Evolutionary conservation across 1,140 invertebrate species (phyloP), one percentile per base, ranked within the genome.

Genomic region (Ostrea denselamellosa): DNA sequence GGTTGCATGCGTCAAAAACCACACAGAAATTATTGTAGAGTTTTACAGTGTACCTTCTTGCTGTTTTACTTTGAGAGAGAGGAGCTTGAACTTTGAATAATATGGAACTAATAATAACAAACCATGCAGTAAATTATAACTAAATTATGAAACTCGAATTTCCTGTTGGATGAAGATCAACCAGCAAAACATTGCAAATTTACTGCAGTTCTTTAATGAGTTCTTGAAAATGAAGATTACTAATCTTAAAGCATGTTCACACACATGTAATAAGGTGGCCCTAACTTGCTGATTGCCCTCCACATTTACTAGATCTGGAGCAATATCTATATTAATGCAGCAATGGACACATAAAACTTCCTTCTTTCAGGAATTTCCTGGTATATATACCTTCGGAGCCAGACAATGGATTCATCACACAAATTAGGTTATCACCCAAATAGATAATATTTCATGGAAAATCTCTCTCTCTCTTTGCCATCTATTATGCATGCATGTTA

Each of bases 331-430:
- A 62, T 14, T 44, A 28, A 71, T 12, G 10, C 14, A 71, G 12
- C 22, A 8, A 12, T 14, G 8, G 12, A 34, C 25, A 4, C 17
- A 62, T 19, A 62, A 62, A 62, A 62, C 12, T n/a, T 4, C 56
- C 12, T 0, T 3, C 56, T 58, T 58, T 0, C 14, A 58, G 56
- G 56, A 62, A 62, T n/a, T n/a, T 62, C 56, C 7, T 62, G 56
- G 34, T 44, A 44, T 44, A 44, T 44, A 44, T 71, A 8, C 14
- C 68, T 34, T 71, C 25, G 25, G 25, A 71, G 68, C 25, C 68
- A 71, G 68, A 71, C 68, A 71, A 71, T 71, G 68, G 28, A 71
- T 71, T 71, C 68, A 71, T 71, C 68, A 34, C 28, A 71, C 68
- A 25, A 28, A 34, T 28, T 71, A 5, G 68, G 68, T 71, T 71